Conservation (phyloP, 2,797 vertebrate species). For the Sebastes nivosus region DNA sequence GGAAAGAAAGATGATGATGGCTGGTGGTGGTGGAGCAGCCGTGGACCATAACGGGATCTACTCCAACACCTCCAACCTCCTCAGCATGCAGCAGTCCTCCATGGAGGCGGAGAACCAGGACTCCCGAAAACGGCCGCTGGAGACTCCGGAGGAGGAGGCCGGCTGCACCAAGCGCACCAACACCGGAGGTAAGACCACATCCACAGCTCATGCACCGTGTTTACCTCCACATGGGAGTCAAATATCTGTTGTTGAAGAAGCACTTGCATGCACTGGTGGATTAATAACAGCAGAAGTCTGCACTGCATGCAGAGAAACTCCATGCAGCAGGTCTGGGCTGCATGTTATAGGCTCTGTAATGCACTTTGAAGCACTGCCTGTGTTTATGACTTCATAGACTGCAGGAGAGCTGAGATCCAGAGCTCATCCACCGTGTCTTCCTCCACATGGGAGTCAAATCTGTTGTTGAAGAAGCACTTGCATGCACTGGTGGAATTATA, state of each 20-base stretch:
- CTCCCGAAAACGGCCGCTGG: constrained; percentile 90
- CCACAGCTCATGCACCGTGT: constrained; percentile 12
- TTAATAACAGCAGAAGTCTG: neutral
- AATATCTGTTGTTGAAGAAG: neutral
- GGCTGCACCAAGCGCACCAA: constrained; percentile 92
- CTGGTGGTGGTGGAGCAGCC: constrained; percentile 83
- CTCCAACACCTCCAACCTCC: constrained; percentile 73
- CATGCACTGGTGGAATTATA: neutral
- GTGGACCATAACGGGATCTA: constrained; percentile 89
- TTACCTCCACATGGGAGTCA: constrained; percentile 20
- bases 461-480: too few species aligned
- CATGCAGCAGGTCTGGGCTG: constrained; percentile 2
- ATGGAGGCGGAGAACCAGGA: constrained; percentile 89
- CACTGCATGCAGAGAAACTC: neutral
- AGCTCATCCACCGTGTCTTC: too few species aligned
- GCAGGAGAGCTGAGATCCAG: neutral
- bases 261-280: neutral
- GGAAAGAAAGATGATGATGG: constrained; percentile 84
- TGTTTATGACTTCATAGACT: constrained; percentile 30
- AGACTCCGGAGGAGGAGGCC: constrained; percentile 89
- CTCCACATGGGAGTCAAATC: too few species aligned
- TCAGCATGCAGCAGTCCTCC: constrained; percentile 71
- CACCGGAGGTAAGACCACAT: constrained; percentile 85
- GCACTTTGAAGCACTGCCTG: constrained; percentile 22
- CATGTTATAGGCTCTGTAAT: neutral